Conservation (phyloP, 2,888 invertebrate species). For the Sminthurinus aureus region DNA sequence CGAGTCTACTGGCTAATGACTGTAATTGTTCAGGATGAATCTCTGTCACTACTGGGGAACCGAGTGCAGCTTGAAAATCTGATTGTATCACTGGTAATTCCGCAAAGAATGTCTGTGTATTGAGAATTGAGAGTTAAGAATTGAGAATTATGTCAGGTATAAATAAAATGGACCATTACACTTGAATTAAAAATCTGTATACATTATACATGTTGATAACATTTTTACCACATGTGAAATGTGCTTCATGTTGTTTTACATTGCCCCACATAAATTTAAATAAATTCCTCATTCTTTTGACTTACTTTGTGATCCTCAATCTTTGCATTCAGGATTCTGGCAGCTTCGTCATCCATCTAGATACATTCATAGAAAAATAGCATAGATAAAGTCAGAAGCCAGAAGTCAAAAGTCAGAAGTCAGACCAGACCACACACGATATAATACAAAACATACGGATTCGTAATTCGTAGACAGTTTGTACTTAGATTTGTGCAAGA, state of each 20-base stretch:
- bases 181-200: not conserved
- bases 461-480: too few relatives aligned
- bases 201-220: not conserved
- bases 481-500: too few relatives aligned
- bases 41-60: slow-evolving; percentile 73
- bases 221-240: not conserved
- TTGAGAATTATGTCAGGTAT: too few relatives aligned
- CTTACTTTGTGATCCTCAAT: slow-evolving; percentile 81
- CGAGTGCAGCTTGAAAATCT: slow-evolving; percentile 78
- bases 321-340: slow-evolving; percentile 84
- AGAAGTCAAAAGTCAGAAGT: too few relatives aligned
- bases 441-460: too few relatives aligned
- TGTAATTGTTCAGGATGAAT: slow-evolving; percentile 82
- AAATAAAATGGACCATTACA: not conserved
- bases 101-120: slow-evolving; percentile 76
- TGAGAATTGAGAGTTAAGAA: not conserved
- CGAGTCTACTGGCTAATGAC: slow-evolving; percentile 80
- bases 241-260: too few relatives aligned
- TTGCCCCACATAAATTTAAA: not conserved
- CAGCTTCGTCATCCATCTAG: slow-evolving; percentile 92
- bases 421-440: too few relatives aligned
- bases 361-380: too few relatives aligned
- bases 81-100: slow-evolving; percentile 79
- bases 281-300: not conserved
- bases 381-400: too few relatives aligned